Base-by-base conservation (phyloP, 2,113 vertebrate genomes). In the Apteryx mantelli region DNA sequence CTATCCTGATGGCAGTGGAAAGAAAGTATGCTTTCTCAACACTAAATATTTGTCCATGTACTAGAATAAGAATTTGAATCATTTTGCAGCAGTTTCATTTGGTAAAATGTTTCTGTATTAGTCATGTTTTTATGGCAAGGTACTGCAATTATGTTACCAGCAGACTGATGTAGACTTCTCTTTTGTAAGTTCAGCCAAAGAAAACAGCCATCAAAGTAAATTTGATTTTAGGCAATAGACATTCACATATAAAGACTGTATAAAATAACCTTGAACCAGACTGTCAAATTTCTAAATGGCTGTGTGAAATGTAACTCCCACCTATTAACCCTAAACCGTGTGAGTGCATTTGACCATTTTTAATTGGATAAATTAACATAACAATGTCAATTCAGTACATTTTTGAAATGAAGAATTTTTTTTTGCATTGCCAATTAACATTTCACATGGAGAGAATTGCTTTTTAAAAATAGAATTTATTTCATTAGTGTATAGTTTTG, bases 351-450 rank as follows among this genome's bases (percentile, higher is more conserved):
- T 79, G 22, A 32, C 58, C 5, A 65, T 36, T 82, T 89, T 85
- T 74, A 87, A 42, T 58, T 76, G 25, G 6, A 58, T 66, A 83
- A 85, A 97, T 96, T 91, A 93, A 55, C 63, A 84, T 17, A 88
- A 9, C 18, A 85, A 56, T 36, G 13, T 8, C 42, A 87, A 55
- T 8, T 83, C 34, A 20, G 30, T 58, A 36, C 58, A 6, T 34
- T 88, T 82, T 92, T 81, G 75, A 76, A 95, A 24, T 5, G 77
- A 60, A 50, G 1, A n/a, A 11, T 38, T 63, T 19, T 61, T 28
- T 60, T 80, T 63, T 88, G 11, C 34, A 56, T 65, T 80, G 10
- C 8, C 17, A 65, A 15, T 61, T 91, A 80, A 0, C 42, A 77
- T 30, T 92, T 75, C 12, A 16, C 28, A 50, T 61, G 16, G 22